These are phyloP conservation scores for Pterostichus madidus DNA, from an alignment of 2,888 invertebrate genomes.

Conservation along the genomic window DNA sequence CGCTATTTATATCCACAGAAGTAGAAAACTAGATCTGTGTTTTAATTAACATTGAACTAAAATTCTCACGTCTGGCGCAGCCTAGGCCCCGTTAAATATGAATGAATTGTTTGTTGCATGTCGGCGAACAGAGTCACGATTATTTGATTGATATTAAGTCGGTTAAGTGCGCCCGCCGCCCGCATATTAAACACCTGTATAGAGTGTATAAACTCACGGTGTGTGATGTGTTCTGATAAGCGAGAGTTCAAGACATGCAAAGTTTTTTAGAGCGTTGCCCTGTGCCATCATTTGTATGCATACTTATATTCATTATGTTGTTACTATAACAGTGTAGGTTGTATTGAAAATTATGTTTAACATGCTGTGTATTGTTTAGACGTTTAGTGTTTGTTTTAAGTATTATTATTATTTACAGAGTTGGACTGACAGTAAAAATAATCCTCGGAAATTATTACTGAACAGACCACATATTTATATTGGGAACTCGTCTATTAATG, in stretches of 20 bases:
- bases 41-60: slow-evolving; percentile 44
- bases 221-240: slow-evolving; percentile 14
- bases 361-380: background rate
- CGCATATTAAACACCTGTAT: slow-evolving; percentile 21
- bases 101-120: slow-evolving; percentile 50
- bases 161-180: background rate
- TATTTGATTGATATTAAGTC: slow-evolving; percentile 19
- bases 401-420: too few relatives aligned
- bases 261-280: slow-evolving; percentile 41
- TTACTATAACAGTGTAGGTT: background rate
- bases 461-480: too few relatives aligned
- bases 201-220: background rate
- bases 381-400: background rate
- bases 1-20: too few relatives aligned
- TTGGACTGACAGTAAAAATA: too few relatives aligned
- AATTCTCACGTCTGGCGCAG: background rate
- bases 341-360: background rate
- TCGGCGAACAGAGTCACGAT: background rate
- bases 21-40: slow-evolving; percentile 13
- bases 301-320: slow-evolving; percentile 1
- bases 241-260: slow-evolving; percentile 14
- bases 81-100: slow-evolving; percentile 35
- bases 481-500: too few relatives aligned
- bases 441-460: too few relatives aligned
- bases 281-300: slow-evolving; percentile 20